Base-by-base conservation (phyloP, 2,888 invertebrate species). In the Drosophila robusta region DNA sequence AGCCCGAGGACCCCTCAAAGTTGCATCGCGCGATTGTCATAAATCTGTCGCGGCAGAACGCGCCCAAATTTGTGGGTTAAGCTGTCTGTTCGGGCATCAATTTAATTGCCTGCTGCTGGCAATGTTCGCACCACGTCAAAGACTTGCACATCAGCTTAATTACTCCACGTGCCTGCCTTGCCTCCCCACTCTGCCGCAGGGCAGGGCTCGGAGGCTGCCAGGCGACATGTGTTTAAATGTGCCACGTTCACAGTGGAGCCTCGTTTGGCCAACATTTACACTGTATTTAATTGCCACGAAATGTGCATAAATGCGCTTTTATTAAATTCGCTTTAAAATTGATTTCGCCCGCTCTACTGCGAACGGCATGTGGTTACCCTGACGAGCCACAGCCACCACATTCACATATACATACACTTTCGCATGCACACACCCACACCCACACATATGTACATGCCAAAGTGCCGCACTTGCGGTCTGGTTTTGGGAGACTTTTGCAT, bases 261-360 rank as follows among this genome's bases (percentile, higher is more conserved):
- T 34, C 18, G 60, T 34, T 74, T 49, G 49, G 46, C 50, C 67
- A 63, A 47, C 70, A 72, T 77, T 79, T 67, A 68, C 29, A 51
- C 63, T 64, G 64, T 63, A 74, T 73, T 78, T 87, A 87, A 85
- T 81, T 87, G 83, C 85, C 76, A 68, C 78, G 72, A 76, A 82
- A 76, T 73, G 64, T 62, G 71, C 72, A 78, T 79, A 82, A 81
- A 85, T 78, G 80, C 74, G 58, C 54, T 83, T 86, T 78, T 83
- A 88, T 85, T 78, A 69, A 83, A 85, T 77, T 75, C 73, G 57
- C 78, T 83, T 85, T 73, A 75, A 85, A 88, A 85, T 86, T 86
- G 80, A 86, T 88, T 80, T 71, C 69, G 29, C 44, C 44, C 46
- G 46, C 42, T 34, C 50, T 36, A 46, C 49, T 54, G 74, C 55